phyloP scores from a whole-genome alignment of 2,797 vertebrate genomes.

The Sebastiscus tertius region DNA sequence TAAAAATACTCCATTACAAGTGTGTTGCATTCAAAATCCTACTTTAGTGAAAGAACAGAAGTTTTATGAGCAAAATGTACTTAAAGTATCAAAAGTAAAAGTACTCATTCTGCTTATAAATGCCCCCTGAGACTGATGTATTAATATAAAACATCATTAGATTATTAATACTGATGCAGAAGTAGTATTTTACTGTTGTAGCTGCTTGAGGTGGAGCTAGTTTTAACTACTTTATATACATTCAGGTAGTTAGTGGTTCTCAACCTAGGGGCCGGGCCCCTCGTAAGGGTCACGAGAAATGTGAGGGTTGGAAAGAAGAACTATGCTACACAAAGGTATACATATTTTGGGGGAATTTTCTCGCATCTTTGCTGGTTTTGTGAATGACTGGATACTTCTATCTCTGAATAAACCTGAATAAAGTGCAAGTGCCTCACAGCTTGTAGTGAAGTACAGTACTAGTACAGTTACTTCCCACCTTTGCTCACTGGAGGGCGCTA shows the following conservation, averaged over 20 bases:
- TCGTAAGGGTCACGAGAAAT: not conserved
- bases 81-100: not conserved
- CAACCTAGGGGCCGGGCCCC: not conserved
- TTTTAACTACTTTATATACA: not conserved
- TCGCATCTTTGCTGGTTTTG: not conserved
- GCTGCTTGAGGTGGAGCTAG: not conserved
- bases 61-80: not conserved
- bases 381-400: not conserved
- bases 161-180: not conserved
- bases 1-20: not conserved
- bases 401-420: not conserved
- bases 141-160: not conserved
- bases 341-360: not conserved
- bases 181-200: not conserved
- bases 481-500: conserved; percentile 46
- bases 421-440: not conserved
- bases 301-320: not conserved
- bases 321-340: not conserved
- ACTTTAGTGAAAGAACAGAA: no score
- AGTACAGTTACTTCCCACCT: not conserved
- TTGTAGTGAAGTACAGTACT: not conserved
- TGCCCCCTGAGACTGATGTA: not conserved
- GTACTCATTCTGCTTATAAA: not conserved
- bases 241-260: not conserved
- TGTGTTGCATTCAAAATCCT: no score